These are phyloP conservation scores for Oenanthe oenanthe DNA, from an alignment of 2,113 vertebrate genomes.

Conservation along the genomic window DNA sequence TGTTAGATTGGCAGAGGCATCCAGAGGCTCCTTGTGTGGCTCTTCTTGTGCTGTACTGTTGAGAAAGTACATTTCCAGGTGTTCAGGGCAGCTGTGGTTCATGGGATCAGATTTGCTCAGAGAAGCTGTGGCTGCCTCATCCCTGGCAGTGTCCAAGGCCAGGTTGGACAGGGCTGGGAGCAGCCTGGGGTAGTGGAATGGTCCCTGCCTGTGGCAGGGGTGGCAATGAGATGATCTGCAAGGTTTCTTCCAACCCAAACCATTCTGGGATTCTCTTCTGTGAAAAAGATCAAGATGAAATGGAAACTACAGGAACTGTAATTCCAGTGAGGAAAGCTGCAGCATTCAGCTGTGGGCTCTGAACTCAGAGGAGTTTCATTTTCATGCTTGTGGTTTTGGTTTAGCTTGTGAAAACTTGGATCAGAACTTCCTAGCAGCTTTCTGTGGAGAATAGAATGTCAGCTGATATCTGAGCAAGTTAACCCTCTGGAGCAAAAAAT, in stretches of 20 bases:
- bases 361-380: not conserved
- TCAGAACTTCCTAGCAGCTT: not conserved
- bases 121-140: not conserved
- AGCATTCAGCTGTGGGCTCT: not conserved
- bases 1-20: not conserved
- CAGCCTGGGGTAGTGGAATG: not conserved
- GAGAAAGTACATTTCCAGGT: not conserved
- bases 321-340: not conserved
- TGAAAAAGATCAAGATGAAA: not conserved
- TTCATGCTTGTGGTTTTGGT: constrained; percentile 50
- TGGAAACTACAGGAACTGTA: not conserved
- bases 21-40: rapidly evolving
- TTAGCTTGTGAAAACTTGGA: constrained; percentile 24
- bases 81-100: not conserved
- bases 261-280: not conserved
- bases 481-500: not conserved
- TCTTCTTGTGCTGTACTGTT: not conserved
- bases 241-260: not conserved
- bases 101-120: not conserved
- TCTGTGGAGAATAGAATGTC: not conserved
- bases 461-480: not conserved
- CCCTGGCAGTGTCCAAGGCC: not conserved
- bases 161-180: not conserved
- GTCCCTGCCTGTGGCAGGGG: not conserved
- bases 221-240: not conserved